These are phyloP conservation scores for Arge pagana DNA, from an alignment of 2,888 invertebrate genomes.

Conservation along the genomic window DNA sequence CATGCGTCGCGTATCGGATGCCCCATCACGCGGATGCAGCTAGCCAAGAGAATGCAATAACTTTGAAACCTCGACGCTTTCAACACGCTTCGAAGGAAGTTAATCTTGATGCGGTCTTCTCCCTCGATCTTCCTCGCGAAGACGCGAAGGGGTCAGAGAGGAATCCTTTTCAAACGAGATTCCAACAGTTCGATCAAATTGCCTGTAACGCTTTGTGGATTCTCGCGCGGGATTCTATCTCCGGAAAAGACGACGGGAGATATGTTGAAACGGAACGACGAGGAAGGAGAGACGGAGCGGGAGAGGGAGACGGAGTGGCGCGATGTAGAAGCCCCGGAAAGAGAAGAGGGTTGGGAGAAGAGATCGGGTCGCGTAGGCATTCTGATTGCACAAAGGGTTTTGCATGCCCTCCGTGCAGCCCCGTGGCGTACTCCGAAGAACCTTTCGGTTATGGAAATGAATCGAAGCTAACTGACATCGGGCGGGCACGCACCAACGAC, in stretches of 20 bases:
- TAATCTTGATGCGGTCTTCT: conserved; percentile 13
- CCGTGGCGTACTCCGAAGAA: too few species aligned
- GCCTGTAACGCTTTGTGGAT: conserved; percentile 12
- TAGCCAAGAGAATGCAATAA: conserved; percentile 12
- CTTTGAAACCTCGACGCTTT: conserved; percentile 11
- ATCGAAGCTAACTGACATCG: too few species aligned
- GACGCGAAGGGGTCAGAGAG: not conserved
- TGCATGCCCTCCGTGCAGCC: too few species aligned
- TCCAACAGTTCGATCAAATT: conserved; percentile 15
- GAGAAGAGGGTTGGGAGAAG: conserved; percentile 1
- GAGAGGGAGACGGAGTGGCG: too few species aligned
- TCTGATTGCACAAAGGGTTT: conserved; percentile 21
- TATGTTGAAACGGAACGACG: too few species aligned
- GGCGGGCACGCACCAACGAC: too few species aligned
- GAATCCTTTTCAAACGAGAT: conserved; percentile 19
- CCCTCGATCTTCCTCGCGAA: conserved; percentile 4
- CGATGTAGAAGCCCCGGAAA: too few species aligned
- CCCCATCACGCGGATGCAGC: too few species aligned
- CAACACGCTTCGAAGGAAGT: not conserved
- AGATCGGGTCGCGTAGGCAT: not conserved
- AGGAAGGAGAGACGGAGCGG: too few species aligned
- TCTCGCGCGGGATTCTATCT: too few species aligned
- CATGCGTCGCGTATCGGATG: not conserved
- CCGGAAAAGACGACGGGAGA: not conserved
- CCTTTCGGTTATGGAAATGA: too few species aligned